A percentile compares a stretch with the other conserved stretches of the same genome.
Evolutionary conservation across 1,140 invertebrate species (phyloP).

Genomic region (Drosophila sproati): DNA sequence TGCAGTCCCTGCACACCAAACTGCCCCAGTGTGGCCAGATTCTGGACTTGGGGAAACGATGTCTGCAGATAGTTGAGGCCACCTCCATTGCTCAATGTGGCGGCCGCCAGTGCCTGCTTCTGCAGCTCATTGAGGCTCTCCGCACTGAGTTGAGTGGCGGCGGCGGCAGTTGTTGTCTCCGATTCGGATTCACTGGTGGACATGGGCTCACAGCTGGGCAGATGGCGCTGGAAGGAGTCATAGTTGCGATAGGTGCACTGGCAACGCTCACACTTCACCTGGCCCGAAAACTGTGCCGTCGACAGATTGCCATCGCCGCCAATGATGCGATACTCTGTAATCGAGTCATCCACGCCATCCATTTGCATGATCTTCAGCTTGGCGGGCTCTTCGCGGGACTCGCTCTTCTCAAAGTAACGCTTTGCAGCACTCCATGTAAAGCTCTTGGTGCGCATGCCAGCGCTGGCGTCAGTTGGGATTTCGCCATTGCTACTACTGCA

Average conservation of each 20-base stretch:
- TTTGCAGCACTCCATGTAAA: conserved; percentile 85
- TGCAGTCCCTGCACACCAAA: conserved; percentile 60
- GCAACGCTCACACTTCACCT: conserved; percentile 94
- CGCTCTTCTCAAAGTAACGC: conserved; percentile 71
- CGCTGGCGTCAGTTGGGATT: conserved; percentile 17
- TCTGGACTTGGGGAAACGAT: conserved; percentile 66
- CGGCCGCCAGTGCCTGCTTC: conserved; percentile 61
- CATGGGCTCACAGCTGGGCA: conserved; percentile 89
- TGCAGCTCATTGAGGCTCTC: conserved; percentile 67
- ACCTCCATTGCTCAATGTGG: conserved; percentile 38
- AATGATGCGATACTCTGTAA: conserved; percentile 84
- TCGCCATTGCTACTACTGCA: conserved; percentile 49
- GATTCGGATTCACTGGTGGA: conserved; percentile 92
- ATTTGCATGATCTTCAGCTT: conserved; percentile 88
- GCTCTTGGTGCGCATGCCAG: conserved; percentile 65
- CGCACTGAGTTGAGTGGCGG: conserved; percentile 43
- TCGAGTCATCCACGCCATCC: conserved; percentile 90
- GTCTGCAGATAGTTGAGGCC: conserved; percentile 74
- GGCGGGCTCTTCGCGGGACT: conserved; percentile 86
- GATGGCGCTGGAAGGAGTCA: conserved; percentile 93
- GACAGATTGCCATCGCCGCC: conserved; percentile 60
- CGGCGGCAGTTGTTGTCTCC: conserved; percentile 65
- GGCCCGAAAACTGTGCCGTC: conserved; percentile 86
- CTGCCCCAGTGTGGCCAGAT: conserved; percentile 76
- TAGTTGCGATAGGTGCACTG: conserved; percentile 95